Evolutionary conservation across 1,140 invertebrate genomes (phyloP).

Genomic region (Lithobius niger): DNA sequence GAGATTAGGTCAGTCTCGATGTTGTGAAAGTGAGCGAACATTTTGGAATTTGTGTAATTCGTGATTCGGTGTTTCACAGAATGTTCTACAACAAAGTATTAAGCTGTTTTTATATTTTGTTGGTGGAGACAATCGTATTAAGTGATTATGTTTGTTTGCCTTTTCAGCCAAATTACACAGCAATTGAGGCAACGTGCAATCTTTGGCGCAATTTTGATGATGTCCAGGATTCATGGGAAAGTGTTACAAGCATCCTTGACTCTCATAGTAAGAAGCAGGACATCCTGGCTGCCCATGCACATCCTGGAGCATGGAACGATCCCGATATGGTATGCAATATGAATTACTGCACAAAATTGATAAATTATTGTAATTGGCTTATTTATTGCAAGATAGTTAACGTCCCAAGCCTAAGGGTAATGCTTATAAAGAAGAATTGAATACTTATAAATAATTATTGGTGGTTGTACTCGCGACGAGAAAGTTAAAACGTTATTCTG

Average conservation of each 20-base stretch:
- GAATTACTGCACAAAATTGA: neutral
- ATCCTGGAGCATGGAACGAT: conserved; percentile 95
- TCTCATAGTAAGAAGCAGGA: conserved; percentile 92
- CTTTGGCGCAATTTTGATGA: conserved; percentile 94
- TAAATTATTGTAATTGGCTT: no score
- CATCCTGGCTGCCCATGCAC: conserved; percentile 72
- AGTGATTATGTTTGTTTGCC: no score
- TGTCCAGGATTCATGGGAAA: conserved; percentile 85
- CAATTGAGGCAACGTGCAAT: conserved; percentile 80
- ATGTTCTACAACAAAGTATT: neutral
- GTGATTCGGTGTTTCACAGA: no score
- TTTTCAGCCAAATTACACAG: conserved; percentile 70
- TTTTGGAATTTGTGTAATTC: no score
- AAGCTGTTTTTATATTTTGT: conserved; percentile 4
- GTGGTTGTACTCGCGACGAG: no score
- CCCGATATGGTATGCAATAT: conserved; percentile 78
- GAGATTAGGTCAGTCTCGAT: no score
- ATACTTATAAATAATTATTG: conserved; percentile 8
- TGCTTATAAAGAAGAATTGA: neutral
- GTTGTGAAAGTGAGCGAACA: no score
- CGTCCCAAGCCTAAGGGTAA: no score
- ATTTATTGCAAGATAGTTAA: no score
- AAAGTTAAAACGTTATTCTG: no score
- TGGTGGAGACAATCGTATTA: no score
- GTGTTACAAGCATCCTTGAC: conserved; percentile 80